Evolutionary conservation across 1,140 invertebrate species (phyloP), one percentile per base, ranked within the genome.

Genomic region (Trypoxylus dichotomus): DNA sequence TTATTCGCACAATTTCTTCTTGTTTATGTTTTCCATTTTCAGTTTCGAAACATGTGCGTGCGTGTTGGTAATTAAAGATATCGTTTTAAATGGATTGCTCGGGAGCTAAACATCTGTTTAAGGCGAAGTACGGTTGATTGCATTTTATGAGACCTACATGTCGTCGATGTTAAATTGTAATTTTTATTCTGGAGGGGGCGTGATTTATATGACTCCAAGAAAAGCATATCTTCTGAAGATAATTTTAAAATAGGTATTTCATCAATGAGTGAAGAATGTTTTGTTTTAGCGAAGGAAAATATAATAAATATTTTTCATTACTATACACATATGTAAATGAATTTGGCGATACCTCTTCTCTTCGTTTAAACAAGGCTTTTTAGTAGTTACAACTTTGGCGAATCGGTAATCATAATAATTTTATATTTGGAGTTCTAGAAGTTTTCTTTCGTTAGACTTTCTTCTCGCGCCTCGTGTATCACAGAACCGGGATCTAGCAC

Each of bases 41-140:
- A 1, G 21, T 25, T 29, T 68, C 60, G 60, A 24, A 13, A 68
- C 24, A 68, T 68, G 60, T 68, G 60, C 60, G 60, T 68, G 60
- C 60, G 8, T 68, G 60, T 19, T 21, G 21, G 27, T 27, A 19
- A 68, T 68, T 68, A 68, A 68, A 68, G n/a, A 27, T 27, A 68
- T 25, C 60, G 60, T 11, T 21, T 29, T 27, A 27, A 68, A 27
- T 21, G 60, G 60, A 27, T 29, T 29, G 60, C 60, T 68, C 25
- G 60, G n/a, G 7, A 68, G 24, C 24, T 68, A 68, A 68, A 24
- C 60, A 68, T 68, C 60, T 68, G 60, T 68, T 68, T 25, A 29
- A 68, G 21, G 21, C 7, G n/a, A 7, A 13, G 21, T 68, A 68
- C 21, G n/a, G n/a, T 29, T 68, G 21, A 68, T 68, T 68, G 60